A percentile compares a stretch with the other conserved stretches of the same genome.
Evolutionary conservation across 2,113 vertebrate genomes (phyloP).

Genomic region (Tragelaphus strepsiceros): DNA sequence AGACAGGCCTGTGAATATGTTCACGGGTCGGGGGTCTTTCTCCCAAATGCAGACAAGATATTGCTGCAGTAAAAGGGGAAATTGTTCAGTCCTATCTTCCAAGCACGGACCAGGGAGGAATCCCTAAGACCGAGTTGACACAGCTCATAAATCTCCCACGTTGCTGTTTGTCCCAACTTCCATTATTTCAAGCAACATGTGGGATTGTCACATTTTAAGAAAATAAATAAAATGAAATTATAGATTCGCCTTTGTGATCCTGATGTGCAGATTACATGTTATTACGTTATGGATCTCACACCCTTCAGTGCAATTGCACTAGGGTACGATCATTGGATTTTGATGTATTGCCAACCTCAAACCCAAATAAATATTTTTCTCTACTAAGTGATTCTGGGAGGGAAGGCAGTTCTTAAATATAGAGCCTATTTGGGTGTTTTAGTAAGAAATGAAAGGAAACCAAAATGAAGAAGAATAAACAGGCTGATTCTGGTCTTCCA

Average conservation of each 20-base stretch:
- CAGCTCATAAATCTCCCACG: conserved; percentile 41
- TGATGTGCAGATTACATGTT: conserved; percentile 70
- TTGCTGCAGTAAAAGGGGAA: conserved; percentile 58
- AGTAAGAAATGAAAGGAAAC: conserved; percentile 37
- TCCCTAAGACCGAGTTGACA: conserved; percentile 33
- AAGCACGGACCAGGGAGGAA: conserved; percentile 40
- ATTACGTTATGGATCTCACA: conserved; percentile 53
- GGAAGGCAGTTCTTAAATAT: conserved; percentile 50
- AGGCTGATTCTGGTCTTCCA: not conserved
- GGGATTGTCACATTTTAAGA: conserved; percentile 45
- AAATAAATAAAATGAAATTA: conserved; percentile 71
- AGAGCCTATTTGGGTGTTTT: conserved; percentile 24
- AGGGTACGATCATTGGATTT: conserved; percentile 68
- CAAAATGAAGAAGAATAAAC: not conserved
- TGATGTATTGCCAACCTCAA: conserved; percentile 71
- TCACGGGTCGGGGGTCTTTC: conserved; percentile 59
- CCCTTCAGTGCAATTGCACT: conserved; percentile 23
- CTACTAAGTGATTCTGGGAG: conserved; percentile 56
- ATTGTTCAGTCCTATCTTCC: conserved; percentile 47
- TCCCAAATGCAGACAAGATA: conserved; percentile 50
- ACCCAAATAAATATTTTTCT: conserved; percentile 65
- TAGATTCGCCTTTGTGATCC: conserved; percentile 60
- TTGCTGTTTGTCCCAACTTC: conserved; percentile 49
- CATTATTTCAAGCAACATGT: conserved; percentile 47
- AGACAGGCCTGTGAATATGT: conserved; percentile 43